Evolutionary conservation across 2,797 vertebrate genomes (phyloP).

Genomic region (Jordanella pulchra): DNA sequence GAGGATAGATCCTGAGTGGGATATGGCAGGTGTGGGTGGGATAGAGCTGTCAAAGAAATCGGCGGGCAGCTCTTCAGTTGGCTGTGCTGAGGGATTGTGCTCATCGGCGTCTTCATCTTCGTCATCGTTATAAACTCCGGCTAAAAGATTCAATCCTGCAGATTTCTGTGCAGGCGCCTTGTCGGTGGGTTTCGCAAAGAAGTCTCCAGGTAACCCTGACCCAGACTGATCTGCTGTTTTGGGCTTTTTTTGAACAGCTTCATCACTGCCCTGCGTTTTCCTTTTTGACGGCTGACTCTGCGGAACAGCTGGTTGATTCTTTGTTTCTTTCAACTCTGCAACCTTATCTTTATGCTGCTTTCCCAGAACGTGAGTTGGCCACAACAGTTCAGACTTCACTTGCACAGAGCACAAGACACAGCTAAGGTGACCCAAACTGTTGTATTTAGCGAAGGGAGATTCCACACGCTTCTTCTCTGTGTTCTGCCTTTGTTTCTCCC

Average conservation of each 20-base stretch:
- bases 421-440: slow-evolving; percentile 87
- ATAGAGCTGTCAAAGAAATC: slow-evolving; percentile 87
- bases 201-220: slow-evolving; percentile 71
- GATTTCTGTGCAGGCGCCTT: slow-evolving; percentile 26
- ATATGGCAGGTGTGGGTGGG: slow-evolving; percentile 77
- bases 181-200: slow-evolving; percentile 66
- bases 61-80: slow-evolving; percentile 62
- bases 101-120: slow-evolving; percentile 30
- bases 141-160: slow-evolving; percentile 77
- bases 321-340: slow-evolving; percentile 79
- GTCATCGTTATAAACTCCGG: slow-evolving; percentile 81
- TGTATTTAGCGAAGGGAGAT: slow-evolving; percentile 92
- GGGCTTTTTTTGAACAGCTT: slow-evolving; percentile 66
- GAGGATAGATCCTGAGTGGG: slow-evolving; percentile 91
- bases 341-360: slow-evolving; percentile 91
- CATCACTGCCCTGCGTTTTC: slow-evolving; percentile 73
- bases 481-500: slow-evolving; percentile 86
- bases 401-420: slow-evolving; percentile 86
- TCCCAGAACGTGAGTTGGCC: slow-evolving; percentile 91
- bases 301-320: slow-evolving; percentile 45
- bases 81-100: slow-evolving; percentile 31
- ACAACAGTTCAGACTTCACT: slow-evolving; percentile 90
- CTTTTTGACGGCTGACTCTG: slow-evolving; percentile 74
- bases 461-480: slow-evolving; percentile 86
- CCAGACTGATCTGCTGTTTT: slow-evolving; percentile 67